phyloP scores from a whole-genome alignment of 2,113 vertebrate species.

The Nesogale talazaci region DNA sequence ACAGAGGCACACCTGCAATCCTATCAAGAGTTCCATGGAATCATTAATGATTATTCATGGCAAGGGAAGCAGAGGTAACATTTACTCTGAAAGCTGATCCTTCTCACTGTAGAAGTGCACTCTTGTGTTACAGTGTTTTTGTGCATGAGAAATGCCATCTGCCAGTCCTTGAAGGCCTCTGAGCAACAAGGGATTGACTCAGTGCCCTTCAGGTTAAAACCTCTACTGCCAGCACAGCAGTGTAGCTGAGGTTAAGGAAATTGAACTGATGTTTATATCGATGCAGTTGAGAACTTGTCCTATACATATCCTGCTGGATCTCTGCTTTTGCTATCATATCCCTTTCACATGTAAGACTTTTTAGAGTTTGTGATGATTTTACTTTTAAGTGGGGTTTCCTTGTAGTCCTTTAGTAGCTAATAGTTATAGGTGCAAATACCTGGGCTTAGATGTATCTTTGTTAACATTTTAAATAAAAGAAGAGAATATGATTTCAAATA shows the following conservation, averaged over 20 bases:
- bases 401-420: background rate
- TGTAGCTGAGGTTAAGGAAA: background rate
- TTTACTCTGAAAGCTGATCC: slow-evolving; percentile 58
- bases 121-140: slow-evolving; percentile 69
- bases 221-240: background rate
- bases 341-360: background rate
- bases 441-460: background rate
- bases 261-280: background rate
- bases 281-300: background rate
- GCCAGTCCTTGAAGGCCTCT: slow-evolving; percentile 64
- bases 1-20: slow-evolving; percentile 53
- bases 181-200: slow-evolving; percentile 32
- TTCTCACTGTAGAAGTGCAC: slow-evolving; percentile 49
- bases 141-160: slow-evolving; percentile 71
- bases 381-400: slow-evolving; percentile 24
- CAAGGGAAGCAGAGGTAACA: slow-evolving; percentile 51
- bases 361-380: background rate
- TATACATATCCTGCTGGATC: background rate
- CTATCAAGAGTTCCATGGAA: background rate
- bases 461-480: background rate
- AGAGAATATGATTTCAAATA: slow-evolving; percentile 16
- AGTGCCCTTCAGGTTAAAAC: slow-evolving; percentile 54
- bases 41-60: slow-evolving; percentile 73
- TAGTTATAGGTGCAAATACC: background rate
- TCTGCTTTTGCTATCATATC: background rate